A percentile compares a stretch with the other conserved stretches of the same genome.
phyloP scores from a whole-genome alignment of 2,797 vertebrate genomes.

The Rhodeus uyekii region DNA sequence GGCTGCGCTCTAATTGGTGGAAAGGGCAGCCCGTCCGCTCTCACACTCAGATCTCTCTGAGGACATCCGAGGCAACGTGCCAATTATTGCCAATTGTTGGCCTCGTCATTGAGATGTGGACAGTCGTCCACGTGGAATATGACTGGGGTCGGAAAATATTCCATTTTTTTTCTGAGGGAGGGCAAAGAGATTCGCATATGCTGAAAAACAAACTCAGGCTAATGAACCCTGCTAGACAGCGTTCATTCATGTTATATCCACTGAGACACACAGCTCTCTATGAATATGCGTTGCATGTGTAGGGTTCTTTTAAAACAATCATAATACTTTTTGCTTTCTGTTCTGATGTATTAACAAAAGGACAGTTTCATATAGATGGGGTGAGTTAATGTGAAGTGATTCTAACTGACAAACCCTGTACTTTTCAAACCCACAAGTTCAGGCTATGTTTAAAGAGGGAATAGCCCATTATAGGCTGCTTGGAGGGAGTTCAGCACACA shows the following conservation, averaged over 20 bases:
- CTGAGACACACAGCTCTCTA: neutral
- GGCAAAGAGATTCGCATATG: conserved; percentile 4
- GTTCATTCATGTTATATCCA: conserved; percentile 24
- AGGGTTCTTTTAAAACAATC: neutral
- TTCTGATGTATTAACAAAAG: conserved; percentile 15
- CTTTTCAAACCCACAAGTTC: conserved; percentile 58
- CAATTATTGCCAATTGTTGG: conserved; percentile 85
- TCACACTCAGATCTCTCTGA: conserved; percentile 78
- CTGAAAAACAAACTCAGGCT: conserved; percentile 23
- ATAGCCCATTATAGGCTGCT: conserved; percentile 63
- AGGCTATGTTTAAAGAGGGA: conserved; percentile 64
- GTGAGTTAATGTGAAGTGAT: conserved; percentile 55
- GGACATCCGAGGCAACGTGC: conserved; percentile 77
- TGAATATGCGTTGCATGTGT: conserved; percentile 19
- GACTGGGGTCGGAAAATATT: conserved; percentile 59
- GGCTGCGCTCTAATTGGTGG: conserved; percentile 80
- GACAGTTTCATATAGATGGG: conserved; percentile 44
- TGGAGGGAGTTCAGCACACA: conserved; percentile 64
- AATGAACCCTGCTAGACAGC: conserved; percentile 29
- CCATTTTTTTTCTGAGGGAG: conserved; percentile 39
- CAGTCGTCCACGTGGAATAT: conserved; percentile 77
- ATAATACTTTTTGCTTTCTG: conserved; percentile 5
- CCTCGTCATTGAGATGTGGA: conserved; percentile 80
- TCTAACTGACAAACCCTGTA: conserved; percentile 49
- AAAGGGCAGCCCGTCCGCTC: conserved; percentile 77